Conservation (phyloP, 2,888 invertebrate genomes). For the Alloscopus bannaensis region DNA sequence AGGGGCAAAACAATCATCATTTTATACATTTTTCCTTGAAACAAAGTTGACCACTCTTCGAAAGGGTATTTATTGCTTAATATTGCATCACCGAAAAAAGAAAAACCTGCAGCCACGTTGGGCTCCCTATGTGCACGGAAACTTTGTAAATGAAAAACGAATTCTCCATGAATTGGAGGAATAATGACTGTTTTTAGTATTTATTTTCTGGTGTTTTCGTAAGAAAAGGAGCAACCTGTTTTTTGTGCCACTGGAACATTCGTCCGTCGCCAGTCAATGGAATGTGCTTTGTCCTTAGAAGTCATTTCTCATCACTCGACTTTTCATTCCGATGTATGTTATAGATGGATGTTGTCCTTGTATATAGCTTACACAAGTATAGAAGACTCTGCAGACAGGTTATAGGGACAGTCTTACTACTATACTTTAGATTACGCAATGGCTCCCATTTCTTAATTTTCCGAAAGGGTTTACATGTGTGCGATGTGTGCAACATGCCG, state of each 20-base stretch:
- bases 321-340: background rate
- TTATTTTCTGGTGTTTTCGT: background rate
- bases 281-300: background rate
- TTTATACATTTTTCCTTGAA: slow-evolving; percentile 32
- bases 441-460: background rate
- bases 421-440: slow-evolving; percentile 15
- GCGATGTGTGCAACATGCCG: no score
- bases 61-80: slow-evolving; percentile 27
- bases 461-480: no score
- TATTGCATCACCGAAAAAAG: slow-evolving; percentile 46
- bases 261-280: slow-evolving; percentile 10
- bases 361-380: no score
- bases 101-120: slow-evolving; percentile 5
- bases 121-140: slow-evolving; percentile 31
- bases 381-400: no score
- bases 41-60: slow-evolving; percentile 48
- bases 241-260: slow-evolving; percentile 14
- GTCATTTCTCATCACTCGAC: background rate
- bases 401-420: no score
- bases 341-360: background rate
- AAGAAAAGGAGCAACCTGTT: background rate
- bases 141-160: slow-evolving; percentile 25
- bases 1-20: slow-evolving; percentile 37
- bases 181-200: slow-evolving; percentile 10
- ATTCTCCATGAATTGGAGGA: slow-evolving; percentile 9